Conservation (phyloP, 2,888 invertebrate species). For the Petrolisthes manimaculis region DNA sequence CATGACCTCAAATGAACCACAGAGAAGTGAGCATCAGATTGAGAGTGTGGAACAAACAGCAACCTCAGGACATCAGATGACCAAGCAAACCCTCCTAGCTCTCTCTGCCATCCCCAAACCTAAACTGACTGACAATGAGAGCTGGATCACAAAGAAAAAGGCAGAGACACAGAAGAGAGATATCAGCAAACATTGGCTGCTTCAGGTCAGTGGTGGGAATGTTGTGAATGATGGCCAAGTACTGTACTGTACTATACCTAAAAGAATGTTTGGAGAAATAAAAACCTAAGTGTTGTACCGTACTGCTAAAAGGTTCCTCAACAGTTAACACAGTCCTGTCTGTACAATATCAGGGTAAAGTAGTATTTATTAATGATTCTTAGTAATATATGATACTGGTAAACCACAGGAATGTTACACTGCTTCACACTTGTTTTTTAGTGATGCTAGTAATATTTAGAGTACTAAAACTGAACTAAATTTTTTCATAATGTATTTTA, state of each 20-base stretch:
- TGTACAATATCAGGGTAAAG: too few species aligned
- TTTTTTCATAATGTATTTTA: too few species aligned
- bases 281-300: background rate
- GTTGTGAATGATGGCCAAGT: background rate
- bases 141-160: constrained; percentile 79
- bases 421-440: too few species aligned
- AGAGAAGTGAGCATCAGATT: constrained; percentile 14
- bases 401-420: too few species aligned
- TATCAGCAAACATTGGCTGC: constrained; percentile 65
- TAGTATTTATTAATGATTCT: too few species aligned
- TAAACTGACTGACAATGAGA: constrained; percentile 79
- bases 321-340: too few species aligned
- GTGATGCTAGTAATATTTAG: too few species aligned
- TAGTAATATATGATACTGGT: too few species aligned
- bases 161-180: constrained; percentile 69
- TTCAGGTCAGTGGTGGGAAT: constrained; percentile 48
- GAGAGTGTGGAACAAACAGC: constrained; percentile 7
- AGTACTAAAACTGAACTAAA: too few species aligned
- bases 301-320: too few species aligned
- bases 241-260: background rate
- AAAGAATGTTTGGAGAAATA: background rate
- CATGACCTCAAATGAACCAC: constrained; percentile 38
- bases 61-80: constrained; percentile 51
- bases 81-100: constrained; percentile 56
- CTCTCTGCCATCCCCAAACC: constrained; percentile 84